Evolutionary conservation across 2,113 vertebrate genomes (phyloP).

Genomic region (Sakesphorus luctuosus): DNA sequence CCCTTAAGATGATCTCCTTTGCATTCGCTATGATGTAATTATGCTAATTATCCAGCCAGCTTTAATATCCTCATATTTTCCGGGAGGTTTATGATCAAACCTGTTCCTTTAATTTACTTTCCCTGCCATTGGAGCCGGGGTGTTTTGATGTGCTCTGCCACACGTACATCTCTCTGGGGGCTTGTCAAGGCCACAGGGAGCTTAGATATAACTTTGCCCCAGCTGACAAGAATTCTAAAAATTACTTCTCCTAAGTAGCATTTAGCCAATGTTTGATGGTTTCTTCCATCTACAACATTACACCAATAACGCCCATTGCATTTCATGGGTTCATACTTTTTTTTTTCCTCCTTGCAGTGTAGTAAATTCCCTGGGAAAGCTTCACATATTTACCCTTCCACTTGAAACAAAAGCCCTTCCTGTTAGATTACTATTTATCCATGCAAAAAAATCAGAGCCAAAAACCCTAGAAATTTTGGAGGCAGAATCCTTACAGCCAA

Average conservation of each 20-base stretch:
- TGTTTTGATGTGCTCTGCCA: neutral
- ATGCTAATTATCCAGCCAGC: conserved; percentile 46
- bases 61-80: conserved; percentile 42
- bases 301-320: accelerated
- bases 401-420: neutral
- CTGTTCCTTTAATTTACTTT: conserved; percentile 47
- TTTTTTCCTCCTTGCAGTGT: accelerated
- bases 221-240: neutral
- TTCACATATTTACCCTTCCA: neutral
- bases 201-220: neutral
- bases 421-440: neutral
- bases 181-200: neutral
- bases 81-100: conserved; percentile 40
- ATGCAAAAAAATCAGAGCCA: accelerated
- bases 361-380: neutral
- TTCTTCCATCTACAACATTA: neutral
- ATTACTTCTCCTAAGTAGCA: neutral
- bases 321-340: neutral
- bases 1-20: conserved; percentile 49
- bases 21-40: conserved; percentile 42
- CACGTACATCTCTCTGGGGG: neutral
- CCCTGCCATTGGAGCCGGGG: neutral
- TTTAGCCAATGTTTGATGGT: neutral
- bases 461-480: neutral
- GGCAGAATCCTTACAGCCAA: neutral